phyloP scores from a whole-genome alignment of 2,797 vertebrate species.

The Sebastes hubbsi region DNA sequence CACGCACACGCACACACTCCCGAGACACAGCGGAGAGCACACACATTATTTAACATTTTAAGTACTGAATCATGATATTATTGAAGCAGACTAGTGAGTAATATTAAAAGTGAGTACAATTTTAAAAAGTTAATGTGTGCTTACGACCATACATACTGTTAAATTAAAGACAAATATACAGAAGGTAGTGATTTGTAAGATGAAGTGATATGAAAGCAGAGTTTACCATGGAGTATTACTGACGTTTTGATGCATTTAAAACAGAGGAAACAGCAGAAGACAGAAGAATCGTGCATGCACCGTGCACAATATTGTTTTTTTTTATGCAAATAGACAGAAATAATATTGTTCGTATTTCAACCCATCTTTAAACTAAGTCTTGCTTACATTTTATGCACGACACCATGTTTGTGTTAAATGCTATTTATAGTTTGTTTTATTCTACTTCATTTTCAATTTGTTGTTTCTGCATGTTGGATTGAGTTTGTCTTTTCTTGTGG shows the following conservation, averaged over 20 bases:
- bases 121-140: not conserved
- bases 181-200: not conserved
- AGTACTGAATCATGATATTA: conserved; percentile 6
- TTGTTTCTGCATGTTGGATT: not conserved
- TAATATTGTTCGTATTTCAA: not conserved
- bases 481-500: not conserved
- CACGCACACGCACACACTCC: not conserved
- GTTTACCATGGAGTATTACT: not conserved
- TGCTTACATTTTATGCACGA: not conserved
- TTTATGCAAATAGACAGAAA: too few relatives aligned
- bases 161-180: not conserved
- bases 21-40: not conserved
- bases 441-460: not conserved
- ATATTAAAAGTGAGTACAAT: not conserved
- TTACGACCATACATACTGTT: accelerated
- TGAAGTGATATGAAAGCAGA: not conserved
- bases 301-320: too few relatives aligned
- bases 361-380: not conserved
- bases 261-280: not conserved
- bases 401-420: not conserved
- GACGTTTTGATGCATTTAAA: not conserved
- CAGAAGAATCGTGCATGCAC: too few relatives aligned
- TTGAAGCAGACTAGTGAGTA: not conserved
- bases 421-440: not conserved
- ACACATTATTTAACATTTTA: conserved; percentile 17